These are phyloP conservation scores for Onychorhynchus coronatus DNA, from an alignment of 2,113 vertebrate species.

Conservation along the genomic window DNA sequence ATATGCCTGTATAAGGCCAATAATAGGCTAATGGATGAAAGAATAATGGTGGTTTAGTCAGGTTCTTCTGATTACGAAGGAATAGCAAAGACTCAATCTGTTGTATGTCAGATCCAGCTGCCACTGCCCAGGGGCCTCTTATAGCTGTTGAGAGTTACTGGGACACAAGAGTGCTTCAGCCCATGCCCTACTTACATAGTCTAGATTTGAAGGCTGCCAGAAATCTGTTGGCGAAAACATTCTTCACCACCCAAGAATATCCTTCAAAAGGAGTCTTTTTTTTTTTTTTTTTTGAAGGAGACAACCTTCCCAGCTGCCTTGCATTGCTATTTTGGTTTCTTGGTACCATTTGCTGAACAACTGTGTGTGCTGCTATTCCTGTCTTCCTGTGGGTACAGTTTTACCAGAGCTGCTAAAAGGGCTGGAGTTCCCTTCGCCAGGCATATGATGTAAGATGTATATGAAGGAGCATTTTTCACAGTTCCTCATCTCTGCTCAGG, in stretches of 20 bases:
- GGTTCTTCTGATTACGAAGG: background rate
- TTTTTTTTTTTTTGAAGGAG: background rate
- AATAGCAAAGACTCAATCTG: background rate
- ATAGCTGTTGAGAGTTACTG: background rate
- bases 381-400: background rate
- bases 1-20: background rate
- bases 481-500: background rate
- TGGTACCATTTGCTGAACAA: background rate
- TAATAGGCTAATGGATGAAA: background rate
- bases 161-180: background rate
- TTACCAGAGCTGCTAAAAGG: background rate
- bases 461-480: background rate
- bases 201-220: background rate
- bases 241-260: background rate
- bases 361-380: background rate
- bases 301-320: background rate
- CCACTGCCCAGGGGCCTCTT: background rate
- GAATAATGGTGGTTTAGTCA: background rate
- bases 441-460: background rate
- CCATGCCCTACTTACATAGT: background rate
- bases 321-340: background rate
- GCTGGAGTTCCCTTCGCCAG: background rate
- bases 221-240: background rate
- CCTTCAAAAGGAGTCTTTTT: background rate
- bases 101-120: background rate